Evolutionary conservation across 2,888 invertebrate genomes (phyloP), one percentile per base, ranked within the genome.

Genomic region (Spodoptera exigua): DNA sequence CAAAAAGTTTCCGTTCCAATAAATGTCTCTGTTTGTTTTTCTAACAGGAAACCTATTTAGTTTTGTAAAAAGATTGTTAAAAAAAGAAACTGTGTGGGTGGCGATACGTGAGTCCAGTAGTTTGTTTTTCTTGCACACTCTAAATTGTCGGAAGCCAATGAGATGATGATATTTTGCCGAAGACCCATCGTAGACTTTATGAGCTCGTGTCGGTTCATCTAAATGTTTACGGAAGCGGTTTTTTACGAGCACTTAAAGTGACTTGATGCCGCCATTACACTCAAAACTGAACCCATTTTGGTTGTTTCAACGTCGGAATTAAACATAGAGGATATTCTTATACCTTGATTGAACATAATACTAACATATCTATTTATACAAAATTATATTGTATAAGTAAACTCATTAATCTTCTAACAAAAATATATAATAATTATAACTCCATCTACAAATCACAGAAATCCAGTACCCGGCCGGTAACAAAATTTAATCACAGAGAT

Each of bases 11-110:
- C 80, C 82, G 84, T 91, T 87, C 91, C 91, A 89, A 94, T 93
- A 93, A 92, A 91, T 85, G 87, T 85, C 82, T 86, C 75, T 92
- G 88, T 93, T 93, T 92, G 93, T 93, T 92, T 93, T 93, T 93
- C 88, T 91, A 91, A 89, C 93, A 92, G 93, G 93, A 94, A 93
- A 92, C 85, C 82, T 92, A 92, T 91, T 89, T 89, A 86, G 90
- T 87, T 87, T 85, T 78, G 81, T 90, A 89, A 90, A 90, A 89
- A 87, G 85, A 83, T 84, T 80, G 64, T 81, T 89, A 90, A 92
- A 93, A 92, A 88, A 86, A 82, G 78, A 81, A 80, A 69, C 88
- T 63, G 81, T 83, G 91, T 92, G 94, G 93, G 94, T 93, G 93
- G 93, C 73, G 89, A 93, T 89, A 88, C 70, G 73, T 65, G 77